A percentile compares a stretch with the other conserved stretches of the same genome.
phyloP scores from a whole-genome alignment of 2,797 vertebrate species.

The Diglossa cyanea region DNA sequence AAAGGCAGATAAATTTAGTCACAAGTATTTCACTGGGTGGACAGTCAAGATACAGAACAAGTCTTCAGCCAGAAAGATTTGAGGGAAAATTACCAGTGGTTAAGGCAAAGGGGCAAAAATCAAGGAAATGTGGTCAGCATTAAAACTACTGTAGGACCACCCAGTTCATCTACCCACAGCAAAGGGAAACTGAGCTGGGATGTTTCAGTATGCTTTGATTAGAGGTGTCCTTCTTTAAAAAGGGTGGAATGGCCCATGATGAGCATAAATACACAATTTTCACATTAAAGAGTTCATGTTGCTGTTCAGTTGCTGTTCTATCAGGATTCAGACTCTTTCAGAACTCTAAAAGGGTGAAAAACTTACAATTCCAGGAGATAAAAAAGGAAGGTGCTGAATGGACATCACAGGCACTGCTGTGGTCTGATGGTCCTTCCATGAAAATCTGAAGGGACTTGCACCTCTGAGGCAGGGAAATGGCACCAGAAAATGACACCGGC shows the following conservation, averaged over 20 bases:
- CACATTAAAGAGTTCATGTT: neutral
- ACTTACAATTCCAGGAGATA: neutral
- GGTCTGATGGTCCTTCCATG: neutral
- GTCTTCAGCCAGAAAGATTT: neutral
- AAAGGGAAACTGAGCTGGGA: neutral
- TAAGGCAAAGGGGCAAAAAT: neutral
- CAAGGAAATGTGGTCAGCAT: neutral
- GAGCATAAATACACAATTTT: neutral
- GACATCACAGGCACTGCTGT: neutral
- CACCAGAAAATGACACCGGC: neutral
- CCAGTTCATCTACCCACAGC: neutral
- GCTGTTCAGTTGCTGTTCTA: neutral
- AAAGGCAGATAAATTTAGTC: conserved; percentile 65
- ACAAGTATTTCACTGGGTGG: neutral
- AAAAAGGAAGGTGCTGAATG: neutral
- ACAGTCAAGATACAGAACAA: neutral
- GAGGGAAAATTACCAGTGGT: neutral
- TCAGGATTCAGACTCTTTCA: neutral
- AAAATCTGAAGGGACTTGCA: neutral
- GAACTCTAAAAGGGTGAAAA: neutral
- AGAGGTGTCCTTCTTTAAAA: neutral
- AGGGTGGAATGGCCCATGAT: neutral
- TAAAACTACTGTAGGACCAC: neutral
- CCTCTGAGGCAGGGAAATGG: neutral
- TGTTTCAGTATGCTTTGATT: neutral